Percentiles rank a stretch among this genome's conserved stretches.
phyloP scores from a whole-genome alignment of 2,888 invertebrate species.

The Nemoura dubitans region DNA sequence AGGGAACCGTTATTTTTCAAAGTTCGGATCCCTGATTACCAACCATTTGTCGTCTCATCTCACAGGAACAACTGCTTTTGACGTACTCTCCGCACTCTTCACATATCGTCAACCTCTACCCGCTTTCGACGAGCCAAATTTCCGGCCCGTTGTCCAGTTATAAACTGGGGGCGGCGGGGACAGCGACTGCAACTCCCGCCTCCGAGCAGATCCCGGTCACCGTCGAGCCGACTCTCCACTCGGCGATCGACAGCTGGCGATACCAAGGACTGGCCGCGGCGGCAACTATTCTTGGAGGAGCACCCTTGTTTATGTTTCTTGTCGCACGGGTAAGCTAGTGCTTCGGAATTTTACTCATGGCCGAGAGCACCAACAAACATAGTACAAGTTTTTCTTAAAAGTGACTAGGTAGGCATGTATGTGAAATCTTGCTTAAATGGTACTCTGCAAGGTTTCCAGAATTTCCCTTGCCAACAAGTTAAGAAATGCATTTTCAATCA shows the following conservation, averaged over 20 bases:
- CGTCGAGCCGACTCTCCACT: slow-evolving; percentile 58
- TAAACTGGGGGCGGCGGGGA: not conserved
- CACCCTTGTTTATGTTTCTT: slow-evolving; percentile 71
- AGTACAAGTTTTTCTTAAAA: too few relatives aligned
- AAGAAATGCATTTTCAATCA: too few relatives aligned
- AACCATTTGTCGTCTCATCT: too few relatives aligned
- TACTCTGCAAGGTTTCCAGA: too few relatives aligned
- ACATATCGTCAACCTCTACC: slow-evolving; percentile 63
- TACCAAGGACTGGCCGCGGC: slow-evolving; percentile 67
- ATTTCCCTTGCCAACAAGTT: too few relatives aligned
- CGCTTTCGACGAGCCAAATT: slow-evolving; percentile 57
- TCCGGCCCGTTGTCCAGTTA: not conserved
- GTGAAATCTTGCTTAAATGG: too few relatives aligned
- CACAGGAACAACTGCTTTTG: slow-evolving; percentile 68
- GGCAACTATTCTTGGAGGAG: slow-evolving; percentile 69
- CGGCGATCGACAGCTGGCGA: slow-evolving; percentile 61
- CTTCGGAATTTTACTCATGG: too few relatives aligned
- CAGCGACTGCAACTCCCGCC: slow-evolving; percentile 48
- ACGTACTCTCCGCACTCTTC: slow-evolving; percentile 72
- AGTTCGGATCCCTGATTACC: too few relatives aligned
- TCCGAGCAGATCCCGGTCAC: slow-evolving; percentile 62
- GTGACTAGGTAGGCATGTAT: too few relatives aligned
- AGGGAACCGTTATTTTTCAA: too few relatives aligned
- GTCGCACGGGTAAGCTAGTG: slow-evolving; percentile 69
- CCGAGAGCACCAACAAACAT: too few relatives aligned